Evolutionary conservation across 1,140 invertebrate species (phyloP).

Genomic region (Neodiprion pinetum): DNA sequence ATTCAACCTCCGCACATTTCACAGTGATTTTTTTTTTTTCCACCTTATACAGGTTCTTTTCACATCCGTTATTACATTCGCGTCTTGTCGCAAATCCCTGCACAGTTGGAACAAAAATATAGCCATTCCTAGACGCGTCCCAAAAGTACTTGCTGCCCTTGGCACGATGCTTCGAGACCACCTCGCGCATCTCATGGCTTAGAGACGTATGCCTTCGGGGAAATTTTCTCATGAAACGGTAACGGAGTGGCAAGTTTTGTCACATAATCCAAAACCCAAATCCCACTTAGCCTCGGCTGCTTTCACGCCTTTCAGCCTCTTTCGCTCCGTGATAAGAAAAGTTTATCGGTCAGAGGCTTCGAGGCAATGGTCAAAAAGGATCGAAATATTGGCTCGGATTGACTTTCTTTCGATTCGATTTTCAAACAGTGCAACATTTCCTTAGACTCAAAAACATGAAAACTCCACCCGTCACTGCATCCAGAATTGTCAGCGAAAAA

Average conservation of each 20-base stretch:
- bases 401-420: too few species aligned
- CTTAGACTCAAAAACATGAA: too few species aligned
- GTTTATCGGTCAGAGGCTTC: too few species aligned
- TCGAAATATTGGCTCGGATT: too few species aligned
- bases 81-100: background rate
- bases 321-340: too few species aligned
- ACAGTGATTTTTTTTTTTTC: background rate
- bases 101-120: background rate
- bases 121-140: background rate
- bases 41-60: background rate
- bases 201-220: background rate
- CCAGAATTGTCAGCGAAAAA: too few species aligned
- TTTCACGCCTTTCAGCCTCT: too few species aligned
- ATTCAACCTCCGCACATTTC: too few species aligned
- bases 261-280: background rate
- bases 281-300: background rate
- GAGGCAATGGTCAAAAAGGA: too few species aligned
- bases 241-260: background rate
- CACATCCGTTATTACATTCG: background rate
- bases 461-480: too few species aligned
- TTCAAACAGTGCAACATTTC: too few species aligned
- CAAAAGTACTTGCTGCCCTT: background rate
- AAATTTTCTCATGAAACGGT: background rate
- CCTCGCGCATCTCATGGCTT: background rate
- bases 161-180: background rate